Base-by-base conservation (phyloP, 2,888 invertebrate species). In the Zaprionus obscuricornis region DNA sequence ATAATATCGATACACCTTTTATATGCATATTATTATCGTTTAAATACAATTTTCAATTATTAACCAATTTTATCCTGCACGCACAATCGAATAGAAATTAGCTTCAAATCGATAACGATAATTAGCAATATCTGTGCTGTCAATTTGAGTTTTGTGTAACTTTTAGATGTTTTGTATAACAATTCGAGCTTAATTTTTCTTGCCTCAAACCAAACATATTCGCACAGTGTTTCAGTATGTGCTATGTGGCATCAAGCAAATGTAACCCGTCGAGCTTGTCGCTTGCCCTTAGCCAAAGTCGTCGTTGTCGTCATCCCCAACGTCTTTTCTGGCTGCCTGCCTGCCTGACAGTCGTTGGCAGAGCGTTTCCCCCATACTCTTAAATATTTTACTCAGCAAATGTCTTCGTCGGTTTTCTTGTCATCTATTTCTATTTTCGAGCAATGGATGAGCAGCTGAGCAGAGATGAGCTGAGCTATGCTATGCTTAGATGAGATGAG, bases 201-300 rank as follows among this genome's bases (percentile, higher is more conserved):
- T 47, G 29, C 18, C 46, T 42, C 52, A 45, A 52, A 37, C 52
- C 62, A 45, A 60, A 17, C 26, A 39, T 33, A 22, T 71, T 71
- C 66, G 39, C 27, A 22, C 72, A 66, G 73, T 69, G 72, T 46
- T 20, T n/a, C 24, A 24, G 8, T 34, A 14, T 43, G 31, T 36
- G 20, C 24, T 14, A 5, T 11, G 5, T 36, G 39, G 51, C 55
- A 52, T 52, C 63, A 52, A 14, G 55, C 58, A 40, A 64, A 63
- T 63, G 51, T 72, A 66, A 62, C 77, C 73, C 85, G 71, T 81
- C 74, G 70, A 68, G 74, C 65, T 70, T 67, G 74, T 66, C 82
- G 81, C 64, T 81, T 76, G 78, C 78, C 85, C 78, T 85, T 72
- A 82, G 75, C 83, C 78, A 79, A 82, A 82, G 78, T 82, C 85